A percentile compares a stretch with the other conserved stretches of the same genome.
Conservation (phyloP, 2,797 vertebrate genomes). For the Siniperca undulata region DNA sequence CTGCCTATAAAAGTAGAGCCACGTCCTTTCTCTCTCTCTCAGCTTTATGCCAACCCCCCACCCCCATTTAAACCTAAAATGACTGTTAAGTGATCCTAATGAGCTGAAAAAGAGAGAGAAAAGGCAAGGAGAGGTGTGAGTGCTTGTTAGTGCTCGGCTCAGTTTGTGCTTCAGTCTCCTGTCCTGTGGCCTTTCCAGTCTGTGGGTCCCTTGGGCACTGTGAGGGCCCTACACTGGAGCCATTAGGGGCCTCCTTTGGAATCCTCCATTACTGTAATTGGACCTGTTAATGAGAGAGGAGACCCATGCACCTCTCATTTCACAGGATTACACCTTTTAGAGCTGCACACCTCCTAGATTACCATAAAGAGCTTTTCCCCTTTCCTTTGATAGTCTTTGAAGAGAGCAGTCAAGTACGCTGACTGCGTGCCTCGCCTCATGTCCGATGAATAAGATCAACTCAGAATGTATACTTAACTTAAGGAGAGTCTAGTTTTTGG, state of each 20-base stretch:
- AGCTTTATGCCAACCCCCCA: not conserved
- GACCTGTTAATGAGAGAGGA: slow-evolving; percentile 77
- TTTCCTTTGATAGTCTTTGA: slow-evolving; percentile 60
- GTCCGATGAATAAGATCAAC: slow-evolving; percentile 63
- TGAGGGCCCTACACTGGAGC: slow-evolving; percentile 55
- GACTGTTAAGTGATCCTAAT: slow-evolving; percentile 82
- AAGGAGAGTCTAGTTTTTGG: slow-evolving; percentile 64
- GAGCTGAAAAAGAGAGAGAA: slow-evolving; percentile 78
- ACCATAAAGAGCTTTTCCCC: slow-evolving; percentile 36
- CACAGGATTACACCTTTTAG: slow-evolving; percentile 69
- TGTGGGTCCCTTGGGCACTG: slow-evolving; percentile 66
- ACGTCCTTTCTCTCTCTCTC: slow-evolving; percentile 50
- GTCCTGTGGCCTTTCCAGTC: slow-evolving; percentile 58
- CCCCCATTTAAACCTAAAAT: slow-evolving; percentile 60
- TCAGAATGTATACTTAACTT: slow-evolving; percentile 75
- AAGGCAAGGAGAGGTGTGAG: slow-evolving; percentile 75
- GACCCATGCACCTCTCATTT: slow-evolving; percentile 54
- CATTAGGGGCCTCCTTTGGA: slow-evolving; percentile 54
- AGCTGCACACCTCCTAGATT: slow-evolving; percentile 54
- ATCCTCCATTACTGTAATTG: slow-evolving; percentile 67
- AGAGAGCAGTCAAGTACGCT: slow-evolving; percentile 14
- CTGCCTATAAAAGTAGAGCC: slow-evolving; percentile 68
- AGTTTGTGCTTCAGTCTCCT: slow-evolving; percentile 40
- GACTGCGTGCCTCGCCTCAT: slow-evolving; percentile 29
- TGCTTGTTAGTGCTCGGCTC: slow-evolving; percentile 73